Evolutionary conservation across 2,113 vertebrate species (phyloP), one percentile per base, ranked within the genome.

Genomic region (Rhea americana): DNA sequence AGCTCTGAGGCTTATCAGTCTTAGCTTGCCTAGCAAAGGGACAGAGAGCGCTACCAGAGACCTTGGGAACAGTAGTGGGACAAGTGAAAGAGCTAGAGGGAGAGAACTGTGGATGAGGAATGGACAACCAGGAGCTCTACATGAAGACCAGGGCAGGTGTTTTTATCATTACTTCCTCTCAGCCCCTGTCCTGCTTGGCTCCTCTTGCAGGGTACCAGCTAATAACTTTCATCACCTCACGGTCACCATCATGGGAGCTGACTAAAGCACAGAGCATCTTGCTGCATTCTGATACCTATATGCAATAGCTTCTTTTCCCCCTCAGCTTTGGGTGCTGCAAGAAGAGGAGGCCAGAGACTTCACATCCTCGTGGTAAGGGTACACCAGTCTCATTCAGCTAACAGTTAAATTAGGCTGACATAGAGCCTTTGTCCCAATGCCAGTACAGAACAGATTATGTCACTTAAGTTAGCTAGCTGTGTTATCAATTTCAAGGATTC

Each of bases 81-180:
- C 82, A 7, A 19, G 13, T 47, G 53, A 77, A 89, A 73, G 24
- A 66, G 70, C 18, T 53, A 78, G 21, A 81, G 58, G 61, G 82
- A 51, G 76, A 76, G 73, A 88, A 65, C 62, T 78, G n/a, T 68
- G 80, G 59, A n/a, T 85, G 63, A 93, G 74, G 17, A 58, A 76
- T 61, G 53, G 70, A 56, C 26, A 75, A 74, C 55, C 63, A 67
- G 79, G 67, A 28, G 35, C 87, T 73, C 82, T 47, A 72, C 6
- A 11, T 32, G 21, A 90, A 83, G 68, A 80, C n/a, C 17, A 71
- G 50, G 35, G 41, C 47, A 89, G 30, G 47, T 85, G 51, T 53
- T 21, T 90, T 14, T 35, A 32, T 85, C 41, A 76, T 70, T 2
- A 95, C 90, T 87, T 85, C 55, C 39, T 83, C 48, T 30, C 43